Evolutionary conservation across 2,113 vertebrate species (phyloP).

Genomic region (Hystrix brachyura): DNA sequence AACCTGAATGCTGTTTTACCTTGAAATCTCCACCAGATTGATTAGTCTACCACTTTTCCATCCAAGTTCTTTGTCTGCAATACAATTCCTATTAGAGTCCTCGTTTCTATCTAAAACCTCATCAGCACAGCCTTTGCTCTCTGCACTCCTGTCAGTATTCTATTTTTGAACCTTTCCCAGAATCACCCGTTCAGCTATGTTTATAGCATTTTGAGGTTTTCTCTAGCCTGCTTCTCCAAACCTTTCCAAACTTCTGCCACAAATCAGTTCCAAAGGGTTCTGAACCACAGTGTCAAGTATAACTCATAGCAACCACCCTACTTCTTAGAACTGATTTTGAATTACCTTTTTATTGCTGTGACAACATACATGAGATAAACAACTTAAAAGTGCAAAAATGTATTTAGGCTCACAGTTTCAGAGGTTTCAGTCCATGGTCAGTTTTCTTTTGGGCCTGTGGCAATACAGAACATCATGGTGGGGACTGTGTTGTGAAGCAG

Average conservation of each 20-base stretch:
- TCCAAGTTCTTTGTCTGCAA: neutral
- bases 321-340: neutral
- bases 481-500: neutral
- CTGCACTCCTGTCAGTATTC: neutral
- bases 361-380: neutral
- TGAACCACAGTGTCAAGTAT: neutral
- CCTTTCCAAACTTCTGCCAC: neutral
- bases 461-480: neutral
- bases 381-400: neutral
- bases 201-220: neutral
- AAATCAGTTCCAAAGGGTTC: neutral
- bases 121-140: neutral
- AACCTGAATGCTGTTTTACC: neutral
- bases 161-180: neutral
- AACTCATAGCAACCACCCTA: neutral
- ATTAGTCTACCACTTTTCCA: neutral
- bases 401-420: neutral
- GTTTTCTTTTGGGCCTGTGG: neutral
- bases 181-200: neutral
- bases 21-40: neutral
- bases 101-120: neutral
- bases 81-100: neutral
- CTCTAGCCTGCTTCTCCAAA: neutral
- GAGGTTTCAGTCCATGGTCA: neutral
- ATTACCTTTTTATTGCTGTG: neutral